Conservation (phyloP, 2,113 vertebrate species). For the Stictonetta naevosa region DNA sequence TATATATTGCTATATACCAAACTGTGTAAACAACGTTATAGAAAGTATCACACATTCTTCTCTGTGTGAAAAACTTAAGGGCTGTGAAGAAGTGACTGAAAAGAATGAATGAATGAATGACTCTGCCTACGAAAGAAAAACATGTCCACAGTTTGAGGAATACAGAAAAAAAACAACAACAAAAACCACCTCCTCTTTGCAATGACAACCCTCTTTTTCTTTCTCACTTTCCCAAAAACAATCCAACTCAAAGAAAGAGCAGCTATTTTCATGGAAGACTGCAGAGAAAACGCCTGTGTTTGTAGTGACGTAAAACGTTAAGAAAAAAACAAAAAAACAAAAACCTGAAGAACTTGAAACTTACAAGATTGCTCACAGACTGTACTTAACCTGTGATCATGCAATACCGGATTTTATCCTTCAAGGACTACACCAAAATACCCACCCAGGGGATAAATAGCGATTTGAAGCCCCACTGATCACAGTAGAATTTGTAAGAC, state of each 20-base stretch:
- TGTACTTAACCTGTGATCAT: background rate
- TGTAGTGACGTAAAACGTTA: background rate
- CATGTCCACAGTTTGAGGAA: background rate
- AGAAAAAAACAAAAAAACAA: background rate
- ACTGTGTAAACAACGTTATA: background rate
- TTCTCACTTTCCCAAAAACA: background rate
- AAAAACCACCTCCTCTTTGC: background rate
- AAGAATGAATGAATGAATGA: background rate
- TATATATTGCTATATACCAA: background rate
- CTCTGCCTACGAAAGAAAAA: background rate
- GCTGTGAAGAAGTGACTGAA: background rate
- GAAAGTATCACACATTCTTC: background rate
- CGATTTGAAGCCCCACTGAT: background rate
- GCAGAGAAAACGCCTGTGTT: background rate
- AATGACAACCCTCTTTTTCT: background rate
- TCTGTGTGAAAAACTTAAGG: background rate
- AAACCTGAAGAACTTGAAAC: background rate
- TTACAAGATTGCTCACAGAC: background rate
- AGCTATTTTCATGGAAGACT: background rate
- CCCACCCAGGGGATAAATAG: background rate
- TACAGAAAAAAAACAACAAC: background rate
- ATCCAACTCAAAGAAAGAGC: background rate
- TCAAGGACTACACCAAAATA: background rate
- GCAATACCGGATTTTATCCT: background rate
- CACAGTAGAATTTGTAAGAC: background rate